Evolutionary conservation across 2,888 invertebrate species (phyloP).

Genomic region (Chymomyza caudatula): DNA sequence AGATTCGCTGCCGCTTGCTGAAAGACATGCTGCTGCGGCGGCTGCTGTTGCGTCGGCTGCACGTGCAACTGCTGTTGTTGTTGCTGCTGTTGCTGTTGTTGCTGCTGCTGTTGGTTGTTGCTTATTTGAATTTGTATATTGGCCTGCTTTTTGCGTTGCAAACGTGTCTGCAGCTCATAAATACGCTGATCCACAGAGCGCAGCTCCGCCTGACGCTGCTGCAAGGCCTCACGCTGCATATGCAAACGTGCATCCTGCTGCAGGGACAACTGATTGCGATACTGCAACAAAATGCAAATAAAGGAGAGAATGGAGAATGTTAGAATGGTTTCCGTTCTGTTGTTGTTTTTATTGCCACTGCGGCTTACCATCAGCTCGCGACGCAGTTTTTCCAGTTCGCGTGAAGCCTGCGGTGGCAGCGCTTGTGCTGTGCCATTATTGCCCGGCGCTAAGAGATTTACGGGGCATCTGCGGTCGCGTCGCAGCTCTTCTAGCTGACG

Average conservation of each 20-base stretch:
- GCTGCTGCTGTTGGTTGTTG: constrained; percentile 66
- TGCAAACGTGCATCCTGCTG: constrained; percentile 94
- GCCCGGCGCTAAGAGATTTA: constrained; percentile 74
- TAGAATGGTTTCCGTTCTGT: neutral
- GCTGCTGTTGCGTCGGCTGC: constrained; percentile 35
- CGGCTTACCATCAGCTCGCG: constrained; percentile 92
- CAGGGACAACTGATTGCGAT: constrained; percentile 96
- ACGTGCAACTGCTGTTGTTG: constrained; percentile 42
- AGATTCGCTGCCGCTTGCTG: constrained; percentile 26
- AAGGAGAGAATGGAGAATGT: constrained; percentile 11
- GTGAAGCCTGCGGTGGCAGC: constrained; percentile 85
- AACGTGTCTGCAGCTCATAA: constrained; percentile 93
- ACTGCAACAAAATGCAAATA: constrained; percentile 81
- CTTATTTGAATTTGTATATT: constrained; percentile 80
- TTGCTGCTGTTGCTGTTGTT: constrained; percentile 56
- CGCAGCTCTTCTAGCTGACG: constrained; percentile 95
- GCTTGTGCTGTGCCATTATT: constrained; percentile 77
- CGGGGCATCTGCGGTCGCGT: constrained; percentile 82
- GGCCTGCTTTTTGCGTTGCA: constrained; percentile 91
- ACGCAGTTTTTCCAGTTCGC: constrained; percentile 94
- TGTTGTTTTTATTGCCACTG: neutral
- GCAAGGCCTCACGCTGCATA: constrained; percentile 91
- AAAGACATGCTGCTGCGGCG: constrained; percentile 31
- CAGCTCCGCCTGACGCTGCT: constrained; percentile 94
- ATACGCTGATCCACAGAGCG: constrained; percentile 94